Percentiles rank a stretch among this genome's conserved stretches.
These are phyloP conservation scores for Drosophila navojoa DNA, from an alignment of 1,140 invertebrate species.

Conservation along the genomic window DNA sequence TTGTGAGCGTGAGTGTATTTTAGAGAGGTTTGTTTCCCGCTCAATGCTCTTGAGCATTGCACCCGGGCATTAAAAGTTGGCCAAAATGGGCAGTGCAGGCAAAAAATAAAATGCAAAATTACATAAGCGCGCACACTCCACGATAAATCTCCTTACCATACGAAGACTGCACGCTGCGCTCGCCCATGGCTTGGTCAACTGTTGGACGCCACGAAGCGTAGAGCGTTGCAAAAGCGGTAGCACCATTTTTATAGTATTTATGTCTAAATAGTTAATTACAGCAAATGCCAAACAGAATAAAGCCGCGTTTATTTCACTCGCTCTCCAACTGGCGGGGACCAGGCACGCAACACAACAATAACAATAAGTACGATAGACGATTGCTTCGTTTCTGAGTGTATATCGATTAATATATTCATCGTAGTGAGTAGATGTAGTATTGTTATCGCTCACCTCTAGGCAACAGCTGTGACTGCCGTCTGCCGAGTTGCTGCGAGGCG, in stretches of 20 bases:
- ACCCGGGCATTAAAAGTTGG: not conserved
- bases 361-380: slow-evolving; percentile 37
- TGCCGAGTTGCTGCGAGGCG: slow-evolving; percentile 40
- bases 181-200: slow-evolving; percentile 68
- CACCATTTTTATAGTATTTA: slow-evolving; percentile 61
- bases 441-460: slow-evolving; percentile 27
- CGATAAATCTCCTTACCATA: slow-evolving; percentile 67
- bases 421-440: not conserved
- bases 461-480: slow-evolving; percentile 43
- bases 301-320: slow-evolving; percentile 42
- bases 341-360: slow-evolving; percentile 40
- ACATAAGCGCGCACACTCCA: slow-evolving; percentile 45
- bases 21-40: not conserved
- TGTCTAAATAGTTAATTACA: slow-evolving; percentile 27
- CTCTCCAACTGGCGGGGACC: slow-evolving; percentile 17
- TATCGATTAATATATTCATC: slow-evolving; percentile 19
- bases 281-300: slow-evolving; percentile 26
- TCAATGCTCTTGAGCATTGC: not conserved
- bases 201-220: slow-evolving; percentile 65
- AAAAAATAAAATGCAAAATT: slow-evolving; percentile 49
- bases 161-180: slow-evolving; percentile 53
- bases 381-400: not conserved
- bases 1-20: not conserved
- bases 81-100: slow-evolving; percentile 15
- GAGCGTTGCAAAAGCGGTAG: slow-evolving; percentile 70